Evolutionary conservation across 2,888 invertebrate genomes (phyloP), one percentile per base, ranked within the genome.

Genomic region (Cheiracanthium punctorium): DNA sequence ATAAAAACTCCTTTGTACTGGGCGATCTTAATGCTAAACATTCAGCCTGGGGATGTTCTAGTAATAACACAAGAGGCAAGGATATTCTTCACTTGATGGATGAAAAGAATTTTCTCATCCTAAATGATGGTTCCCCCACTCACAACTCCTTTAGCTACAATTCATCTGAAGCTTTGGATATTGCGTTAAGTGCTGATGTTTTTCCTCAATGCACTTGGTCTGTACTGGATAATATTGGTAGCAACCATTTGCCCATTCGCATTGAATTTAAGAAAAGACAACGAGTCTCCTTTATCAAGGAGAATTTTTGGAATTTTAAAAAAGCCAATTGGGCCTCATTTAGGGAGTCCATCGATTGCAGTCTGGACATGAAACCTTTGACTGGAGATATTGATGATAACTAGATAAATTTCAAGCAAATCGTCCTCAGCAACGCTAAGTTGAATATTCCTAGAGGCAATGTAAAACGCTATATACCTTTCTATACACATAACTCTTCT

Each of bases 291-390:
- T 28, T 33, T 33, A 32, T 20, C 14, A 0, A 7, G n/a, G 41
- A 76, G 28, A 76, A 76, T 0, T 76, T 28, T 1, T 76, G 76
- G 65, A 76, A 65, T 37, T 76, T 76, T n/a, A 41, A 37, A 24
- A 76, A 76, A 28, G 65, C 67, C 41, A 29, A 76, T 33, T 58
- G 74, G 58, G 14, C 24, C n/a, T 5, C 32, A 4, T 58, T 58
- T 32, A 58, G 32, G 30, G 20, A 74, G 20, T 24, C 65, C 8
- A 28, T 65, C 10, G 4, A 24, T 28, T 28, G 1, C 28, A 65
- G 1, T 29, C 29, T 65, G 65, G 65, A 5, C 28, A 24, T 28
- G 24, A 28, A 28, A 28, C 28, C 10, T 5, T 17, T 7, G 65
- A 65, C 65, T 65, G 20, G 24, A 20, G 28, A 2, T 28, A 7